A percentile compares a stretch with the other conserved stretches of the same genome.
phyloP scores from a whole-genome alignment of 2,797 vertebrate species.

The Smutsia gigantea region DNA sequence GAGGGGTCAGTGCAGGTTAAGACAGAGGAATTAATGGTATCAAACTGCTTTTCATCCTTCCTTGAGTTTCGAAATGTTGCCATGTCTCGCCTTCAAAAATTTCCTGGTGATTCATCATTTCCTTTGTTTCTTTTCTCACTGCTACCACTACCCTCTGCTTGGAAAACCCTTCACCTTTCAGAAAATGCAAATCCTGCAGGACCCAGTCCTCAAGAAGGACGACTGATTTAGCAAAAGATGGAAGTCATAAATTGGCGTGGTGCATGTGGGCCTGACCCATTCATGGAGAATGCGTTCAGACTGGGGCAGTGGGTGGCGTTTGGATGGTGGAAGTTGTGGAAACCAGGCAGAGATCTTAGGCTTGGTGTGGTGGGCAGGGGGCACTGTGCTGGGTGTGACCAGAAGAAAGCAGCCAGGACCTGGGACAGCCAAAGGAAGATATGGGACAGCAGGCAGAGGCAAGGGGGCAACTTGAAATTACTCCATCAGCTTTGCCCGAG shows the following conservation, averaged over 20 bases:
- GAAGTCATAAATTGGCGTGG: not conserved
- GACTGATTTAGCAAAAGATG: not conserved
- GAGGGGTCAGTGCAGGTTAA: not conserved
- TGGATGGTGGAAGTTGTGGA: not conserved
- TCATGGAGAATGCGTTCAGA: not conserved
- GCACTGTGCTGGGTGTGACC: accelerated
- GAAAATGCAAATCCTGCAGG: not conserved
- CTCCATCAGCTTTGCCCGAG: not conserved
- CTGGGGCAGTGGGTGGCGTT: not conserved
- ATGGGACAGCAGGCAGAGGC: not conserved
- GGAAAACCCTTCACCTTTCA: not conserved
- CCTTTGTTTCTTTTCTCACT: not conserved
- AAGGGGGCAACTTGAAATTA: not conserved
- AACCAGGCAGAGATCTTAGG: not conserved
- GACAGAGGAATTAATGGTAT: not conserved
- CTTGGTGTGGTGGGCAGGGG: too few relatives aligned
- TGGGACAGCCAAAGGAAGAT: not conserved
- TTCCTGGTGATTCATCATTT: not conserved
- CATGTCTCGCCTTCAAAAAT: not conserved
- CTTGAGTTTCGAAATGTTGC: not conserved
- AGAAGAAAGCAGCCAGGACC: not conserved
- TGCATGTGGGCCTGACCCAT: not conserved
- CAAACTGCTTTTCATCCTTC: not conserved
- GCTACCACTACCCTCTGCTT: not conserved
- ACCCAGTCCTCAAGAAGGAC: not conserved